Conservation (phyloP, 2,888 invertebrate genomes). For the Cheilosia impressa region DNA sequence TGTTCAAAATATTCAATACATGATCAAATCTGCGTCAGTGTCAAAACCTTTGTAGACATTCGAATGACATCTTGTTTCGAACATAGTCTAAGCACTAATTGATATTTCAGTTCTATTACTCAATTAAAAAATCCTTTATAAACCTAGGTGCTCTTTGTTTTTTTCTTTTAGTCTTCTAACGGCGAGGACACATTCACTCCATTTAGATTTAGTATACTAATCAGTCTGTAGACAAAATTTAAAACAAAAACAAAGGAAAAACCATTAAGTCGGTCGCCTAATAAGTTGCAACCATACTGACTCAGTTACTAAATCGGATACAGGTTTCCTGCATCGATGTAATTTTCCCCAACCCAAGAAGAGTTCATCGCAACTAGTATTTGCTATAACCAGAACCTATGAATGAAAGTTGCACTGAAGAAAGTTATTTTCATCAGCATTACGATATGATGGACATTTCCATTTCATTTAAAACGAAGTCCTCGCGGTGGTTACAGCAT, state of each 20-base stretch:
- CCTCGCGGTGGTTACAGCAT: conserved; percentile 63
- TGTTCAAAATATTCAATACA: no score
- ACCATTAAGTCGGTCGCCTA: conserved; percentile 5
- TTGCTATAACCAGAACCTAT: conserved; percentile 67
- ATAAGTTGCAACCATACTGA: conserved; percentile 20
- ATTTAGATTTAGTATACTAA: no score
- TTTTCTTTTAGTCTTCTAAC: no score
- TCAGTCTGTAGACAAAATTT: no score
- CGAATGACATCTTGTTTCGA: no score
- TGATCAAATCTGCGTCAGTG: no score
- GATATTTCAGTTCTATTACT: no score
- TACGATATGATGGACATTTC: conserved; percentile 41
- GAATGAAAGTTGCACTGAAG: conserved; percentile 69
- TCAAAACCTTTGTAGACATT: no score
- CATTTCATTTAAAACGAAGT: conserved; percentile 65
- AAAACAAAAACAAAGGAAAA: not conserved
- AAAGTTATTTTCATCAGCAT: conserved; percentile 58
- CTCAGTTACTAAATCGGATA: conserved; percentile 51
- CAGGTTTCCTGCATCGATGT: conserved; percentile 50
- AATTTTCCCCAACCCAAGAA: conserved; percentile 20
- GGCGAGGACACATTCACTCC: no score
- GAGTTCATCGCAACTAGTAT: conserved; percentile 59
- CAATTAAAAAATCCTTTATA: no score
- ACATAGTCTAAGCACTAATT: no score
- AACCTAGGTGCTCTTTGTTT: no score